phyloP scores from a whole-genome alignment of 2,888 invertebrate genomes.

The Tromatobia lineatoria region DNA sequence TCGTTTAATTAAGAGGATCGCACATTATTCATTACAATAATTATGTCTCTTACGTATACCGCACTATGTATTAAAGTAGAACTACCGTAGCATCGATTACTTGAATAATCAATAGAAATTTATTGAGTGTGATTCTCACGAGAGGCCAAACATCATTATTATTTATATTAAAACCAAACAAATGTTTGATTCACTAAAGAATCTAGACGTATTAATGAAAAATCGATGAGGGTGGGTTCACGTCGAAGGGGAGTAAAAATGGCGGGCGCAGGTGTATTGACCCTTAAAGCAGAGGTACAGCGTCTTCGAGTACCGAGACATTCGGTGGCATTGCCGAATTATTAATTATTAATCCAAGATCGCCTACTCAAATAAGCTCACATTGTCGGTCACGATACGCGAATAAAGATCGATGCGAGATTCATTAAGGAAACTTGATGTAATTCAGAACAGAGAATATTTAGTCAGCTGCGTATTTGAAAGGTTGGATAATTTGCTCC shows the following conservation, averaged over 20 bases:
- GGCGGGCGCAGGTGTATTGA: slow-evolving; percentile 62
- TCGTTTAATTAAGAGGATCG: slow-evolving; percentile 40
- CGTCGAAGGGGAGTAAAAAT: slow-evolving; percentile 12
- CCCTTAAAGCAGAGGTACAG: slow-evolving; percentile 67
- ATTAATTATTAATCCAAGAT: slow-evolving; percentile 52
- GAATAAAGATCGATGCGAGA: background rate
- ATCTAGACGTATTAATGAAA: slow-evolving; percentile 1
- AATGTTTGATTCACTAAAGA: background rate
- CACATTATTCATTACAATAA: slow-evolving; percentile 9
- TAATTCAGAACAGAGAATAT: background rate
- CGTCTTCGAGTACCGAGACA: slow-evolving; percentile 44
- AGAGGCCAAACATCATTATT: background rate
- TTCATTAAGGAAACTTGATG: slow-evolving; percentile 40
- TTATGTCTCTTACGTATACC: too few species aligned
- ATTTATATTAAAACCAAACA: background rate
- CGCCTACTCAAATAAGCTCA: background rate
- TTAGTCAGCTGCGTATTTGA: background rate
- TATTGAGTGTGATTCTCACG: background rate
- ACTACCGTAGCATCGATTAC: background rate
- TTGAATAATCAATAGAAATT: slow-evolving; percentile 6
- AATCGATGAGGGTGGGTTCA: slow-evolving; percentile 22
- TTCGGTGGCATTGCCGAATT: slow-evolving; percentile 62
- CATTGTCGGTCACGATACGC: slow-evolving; percentile 8
- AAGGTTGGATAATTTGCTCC: background rate
- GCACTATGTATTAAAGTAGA: background rate